Evolutionary conservation across 2,113 vertebrate species (phyloP).

Genomic region (Phaethornis superciliosus): DNA sequence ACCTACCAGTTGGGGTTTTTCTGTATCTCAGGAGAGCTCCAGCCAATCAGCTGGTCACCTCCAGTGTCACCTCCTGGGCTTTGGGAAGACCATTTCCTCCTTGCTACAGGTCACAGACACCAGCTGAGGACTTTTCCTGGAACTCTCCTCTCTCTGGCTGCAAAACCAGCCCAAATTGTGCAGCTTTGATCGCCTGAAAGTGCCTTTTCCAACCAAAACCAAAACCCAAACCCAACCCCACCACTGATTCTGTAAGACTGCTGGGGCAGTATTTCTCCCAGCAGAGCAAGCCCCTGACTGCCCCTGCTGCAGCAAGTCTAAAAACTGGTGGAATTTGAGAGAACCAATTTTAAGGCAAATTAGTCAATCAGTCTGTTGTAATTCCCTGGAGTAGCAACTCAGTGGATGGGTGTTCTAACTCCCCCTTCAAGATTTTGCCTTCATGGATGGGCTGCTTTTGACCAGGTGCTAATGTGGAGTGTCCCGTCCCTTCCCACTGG

Average conservation of each 20-base stretch:
- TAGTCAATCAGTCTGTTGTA: fast-evolving
- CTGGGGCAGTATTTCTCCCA: too few relatives aligned
- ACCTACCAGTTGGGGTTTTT: too few relatives aligned
- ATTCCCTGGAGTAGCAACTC: fast-evolving
- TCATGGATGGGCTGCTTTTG: fast-evolving
- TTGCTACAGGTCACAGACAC: background rate
- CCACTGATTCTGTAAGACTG: too few relatives aligned
- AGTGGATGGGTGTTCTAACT: background rate
- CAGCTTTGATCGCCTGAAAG: too few relatives aligned
- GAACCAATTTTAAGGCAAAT: background rate
- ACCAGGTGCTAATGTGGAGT: fast-evolving
- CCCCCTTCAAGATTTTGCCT: background rate
- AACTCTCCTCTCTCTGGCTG: background rate
- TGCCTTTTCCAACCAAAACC: too few relatives aligned
- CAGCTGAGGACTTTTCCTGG: fast-evolving
- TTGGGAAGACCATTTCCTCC: constrained; percentile 1
- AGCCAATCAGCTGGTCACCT: background rate
- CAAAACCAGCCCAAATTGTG: background rate
- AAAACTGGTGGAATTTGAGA: fast-evolving
- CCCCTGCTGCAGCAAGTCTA: fast-evolving
- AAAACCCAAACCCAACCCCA: too few relatives aligned
- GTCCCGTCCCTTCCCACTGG: background rate
- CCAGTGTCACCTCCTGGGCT: background rate
- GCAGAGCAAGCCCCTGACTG: background rate
- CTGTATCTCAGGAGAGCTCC: background rate